Evolutionary conservation across 2,888 invertebrate species (phyloP).

Genomic region (Axea sp.): DNA sequence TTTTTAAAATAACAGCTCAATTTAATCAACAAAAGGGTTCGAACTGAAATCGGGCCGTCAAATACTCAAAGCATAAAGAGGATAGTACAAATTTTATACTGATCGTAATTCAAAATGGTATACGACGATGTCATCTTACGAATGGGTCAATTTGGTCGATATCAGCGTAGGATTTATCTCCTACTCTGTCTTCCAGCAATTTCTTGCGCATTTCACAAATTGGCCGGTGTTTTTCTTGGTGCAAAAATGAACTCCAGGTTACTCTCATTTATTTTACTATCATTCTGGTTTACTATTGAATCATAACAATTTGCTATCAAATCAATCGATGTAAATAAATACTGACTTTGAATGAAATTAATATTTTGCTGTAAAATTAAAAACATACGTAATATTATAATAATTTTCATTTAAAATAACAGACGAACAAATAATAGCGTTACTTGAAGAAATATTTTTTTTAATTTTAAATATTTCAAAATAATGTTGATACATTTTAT

Average conservation of each 20-base stretch:
- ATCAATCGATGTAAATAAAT: no score
- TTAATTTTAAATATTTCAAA: no score
- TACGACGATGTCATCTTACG: conserved; percentile 85
- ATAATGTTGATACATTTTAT: no score
- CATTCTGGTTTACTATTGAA: no score
- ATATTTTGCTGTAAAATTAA: no score
- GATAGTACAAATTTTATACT: conserved; percentile 36
- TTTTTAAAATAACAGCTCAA: conserved; percentile 14
- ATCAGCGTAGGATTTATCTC: conserved; percentile 85
- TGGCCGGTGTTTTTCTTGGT: conserved; percentile 86
- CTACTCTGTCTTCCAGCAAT: conserved; percentile 86
- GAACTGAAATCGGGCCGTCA: conserved; percentile 1
- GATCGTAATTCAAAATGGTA: conserved; percentile 80
- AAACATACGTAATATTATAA: no score
- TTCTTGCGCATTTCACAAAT: conserved; percentile 86
- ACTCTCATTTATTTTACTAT: no score
- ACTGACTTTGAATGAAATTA: no score
- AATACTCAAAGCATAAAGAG: conserved; percentile 13
- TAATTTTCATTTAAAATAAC: no score
- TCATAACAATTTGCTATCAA: no score
- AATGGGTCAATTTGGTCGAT: conserved; percentile 86
- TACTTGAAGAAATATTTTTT: no score
- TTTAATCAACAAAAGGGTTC: neutral
- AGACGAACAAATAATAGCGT: no score
- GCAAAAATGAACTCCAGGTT: conserved; percentile 84